Percentiles rank a stretch among this genome's conserved stretches.
phyloP scores from a whole-genome alignment of 2,797 vertebrate species.

The Cryptoprocta ferox region DNA sequence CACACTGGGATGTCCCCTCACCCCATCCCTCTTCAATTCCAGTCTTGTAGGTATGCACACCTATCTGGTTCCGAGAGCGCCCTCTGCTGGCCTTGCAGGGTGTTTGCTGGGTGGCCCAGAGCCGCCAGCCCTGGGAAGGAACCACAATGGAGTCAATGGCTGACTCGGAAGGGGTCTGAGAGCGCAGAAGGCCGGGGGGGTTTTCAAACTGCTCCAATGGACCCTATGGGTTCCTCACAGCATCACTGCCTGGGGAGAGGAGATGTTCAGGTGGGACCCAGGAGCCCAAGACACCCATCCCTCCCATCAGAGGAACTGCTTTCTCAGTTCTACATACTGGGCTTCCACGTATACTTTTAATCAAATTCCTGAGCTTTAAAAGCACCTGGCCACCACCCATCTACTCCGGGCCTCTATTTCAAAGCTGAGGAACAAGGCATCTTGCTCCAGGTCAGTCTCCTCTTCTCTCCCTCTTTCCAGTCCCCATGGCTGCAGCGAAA shows the following conservation, averaged over 20 bases:
- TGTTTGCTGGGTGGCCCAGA: background rate
- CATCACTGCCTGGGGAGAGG: too few relatives aligned
- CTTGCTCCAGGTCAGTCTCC: background rate
- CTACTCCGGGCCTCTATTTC: background rate
- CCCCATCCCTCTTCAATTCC: background rate
- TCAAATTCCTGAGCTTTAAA: background rate
- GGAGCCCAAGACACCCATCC: background rate
- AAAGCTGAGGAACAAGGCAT: background rate
- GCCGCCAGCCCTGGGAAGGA: background rate
- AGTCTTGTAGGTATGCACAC: background rate
- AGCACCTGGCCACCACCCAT: background rate
- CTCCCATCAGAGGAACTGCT: background rate
- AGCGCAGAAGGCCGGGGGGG: background rate
- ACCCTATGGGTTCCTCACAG: background rate
- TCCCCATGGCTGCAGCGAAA: background rate
- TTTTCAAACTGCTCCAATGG: background rate
- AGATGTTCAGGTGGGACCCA: background rate
- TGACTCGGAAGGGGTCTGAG: background rate
- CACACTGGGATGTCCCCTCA: rapidly evolving
- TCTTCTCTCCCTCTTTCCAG: background rate
- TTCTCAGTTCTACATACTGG: background rate
- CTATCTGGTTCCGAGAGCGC: rapidly evolving
- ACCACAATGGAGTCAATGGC: rapidly evolving
- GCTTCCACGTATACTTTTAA: background rate
- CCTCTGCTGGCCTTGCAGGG: background rate